A percentile compares a stretch with the other conserved stretches of the same genome.
Conservation (phyloP, 92 coral and sea anemone genomes). For the Porites divaricata region DNA sequence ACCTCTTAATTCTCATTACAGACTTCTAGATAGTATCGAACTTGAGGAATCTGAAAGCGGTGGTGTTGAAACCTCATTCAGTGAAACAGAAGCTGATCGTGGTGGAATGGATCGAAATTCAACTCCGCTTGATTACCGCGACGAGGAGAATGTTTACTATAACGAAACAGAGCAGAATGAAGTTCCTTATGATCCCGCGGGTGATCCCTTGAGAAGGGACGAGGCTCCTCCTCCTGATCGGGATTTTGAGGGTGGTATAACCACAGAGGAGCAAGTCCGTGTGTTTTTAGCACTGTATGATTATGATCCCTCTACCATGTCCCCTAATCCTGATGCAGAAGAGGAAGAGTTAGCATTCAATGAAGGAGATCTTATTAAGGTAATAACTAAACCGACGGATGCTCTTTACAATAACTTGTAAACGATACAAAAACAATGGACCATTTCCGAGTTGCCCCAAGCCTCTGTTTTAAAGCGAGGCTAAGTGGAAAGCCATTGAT, state of each 20-base stretch:
- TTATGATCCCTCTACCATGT: constrained; percentile 90
- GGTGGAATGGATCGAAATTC: constrained; percentile 51
- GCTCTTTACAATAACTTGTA: neutral
- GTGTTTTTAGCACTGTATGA: constrained; percentile 91
- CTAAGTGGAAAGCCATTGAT: too few relatives aligned
- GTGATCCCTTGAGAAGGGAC: neutral
- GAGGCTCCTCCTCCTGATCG: constrained; percentile 25
- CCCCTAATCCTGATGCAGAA: constrained; percentile 97
- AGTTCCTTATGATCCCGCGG: neutral
- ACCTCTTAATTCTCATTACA: constrained; percentile 3
- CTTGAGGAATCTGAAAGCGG: constrained; percentile 40
- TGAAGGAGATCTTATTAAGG: constrained; percentile 97
- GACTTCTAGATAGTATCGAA: constrained; percentile 28
- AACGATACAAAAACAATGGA: neutral
- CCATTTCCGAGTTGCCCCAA: too few relatives aligned
- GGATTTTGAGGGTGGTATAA: constrained; percentile 23
- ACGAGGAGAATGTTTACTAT: neutral
- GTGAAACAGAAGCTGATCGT: constrained; percentile 83
- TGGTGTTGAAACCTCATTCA: constrained; percentile 39
- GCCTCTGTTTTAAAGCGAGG: too few relatives aligned
- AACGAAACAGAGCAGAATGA: constrained; percentile 9
- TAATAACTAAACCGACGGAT: constrained; percentile 6
- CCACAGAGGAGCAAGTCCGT: constrained; percentile 64
- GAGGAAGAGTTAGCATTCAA: constrained; percentile 92
- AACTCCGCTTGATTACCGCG: constrained; percentile 55